Conservation (phyloP, 2,797 vertebrate species). For the Columba guinea region DNA sequence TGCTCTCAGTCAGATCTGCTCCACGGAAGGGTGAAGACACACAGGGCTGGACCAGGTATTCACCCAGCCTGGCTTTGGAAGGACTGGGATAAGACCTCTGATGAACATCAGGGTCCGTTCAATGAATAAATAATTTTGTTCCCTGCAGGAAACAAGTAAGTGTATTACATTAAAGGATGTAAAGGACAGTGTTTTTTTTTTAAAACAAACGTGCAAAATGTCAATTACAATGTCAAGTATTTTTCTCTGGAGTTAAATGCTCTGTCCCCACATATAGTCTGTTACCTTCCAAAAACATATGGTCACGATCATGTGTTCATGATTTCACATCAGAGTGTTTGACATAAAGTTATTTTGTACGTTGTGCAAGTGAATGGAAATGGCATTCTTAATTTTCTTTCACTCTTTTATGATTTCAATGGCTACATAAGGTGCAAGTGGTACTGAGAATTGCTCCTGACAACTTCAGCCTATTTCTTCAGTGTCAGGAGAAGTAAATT, state of each 20-base stretch:
- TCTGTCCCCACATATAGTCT: background rate
- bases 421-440: background rate
- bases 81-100: background rate
- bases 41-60: background rate
- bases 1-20: background rate
- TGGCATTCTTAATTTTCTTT: background rate
- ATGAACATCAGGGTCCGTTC: background rate
- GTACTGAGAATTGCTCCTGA: background rate
- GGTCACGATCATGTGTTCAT: background rate
- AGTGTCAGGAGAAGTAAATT: background rate
- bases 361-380: background rate
- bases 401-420: background rate
- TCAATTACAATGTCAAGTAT: background rate
- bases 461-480: background rate
- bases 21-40: background rate
- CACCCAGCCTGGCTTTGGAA: background rate
- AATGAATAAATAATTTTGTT: background rate
- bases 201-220: background rate
- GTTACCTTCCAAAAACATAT: conserved; percentile 12
- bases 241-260: background rate
- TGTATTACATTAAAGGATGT: background rate
- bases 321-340: background rate
- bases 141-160: background rate
- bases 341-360: background rate
- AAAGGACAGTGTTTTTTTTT: background rate